phyloP scores from a whole-genome alignment of 1,140 invertebrate species.

The Zaprionus inermis region DNA sequence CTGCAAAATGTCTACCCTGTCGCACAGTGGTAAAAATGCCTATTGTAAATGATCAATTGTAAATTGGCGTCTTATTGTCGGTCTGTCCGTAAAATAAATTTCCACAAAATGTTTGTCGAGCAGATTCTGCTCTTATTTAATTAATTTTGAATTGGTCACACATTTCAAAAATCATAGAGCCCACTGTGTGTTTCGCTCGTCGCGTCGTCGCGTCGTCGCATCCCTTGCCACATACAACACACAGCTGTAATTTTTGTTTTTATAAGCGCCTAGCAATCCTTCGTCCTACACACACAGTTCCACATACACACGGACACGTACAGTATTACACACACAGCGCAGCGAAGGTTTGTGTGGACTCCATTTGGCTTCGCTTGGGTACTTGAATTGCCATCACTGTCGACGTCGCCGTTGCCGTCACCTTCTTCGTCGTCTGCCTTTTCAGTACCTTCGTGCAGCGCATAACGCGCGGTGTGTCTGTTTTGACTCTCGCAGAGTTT shows the following conservation, averaged over 20 bases:
- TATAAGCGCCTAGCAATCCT: conserved; percentile 53
- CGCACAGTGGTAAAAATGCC: conserved; percentile 38
- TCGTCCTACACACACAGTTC: conserved; percentile 20
- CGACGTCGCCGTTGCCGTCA: conserved; percentile 31
- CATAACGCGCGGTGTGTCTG: conserved; percentile 70
- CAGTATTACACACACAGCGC: conserved; percentile 4
- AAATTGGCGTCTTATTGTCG: conserved; percentile 14
- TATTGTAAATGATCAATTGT: neutral
- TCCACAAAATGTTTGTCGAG: neutral
- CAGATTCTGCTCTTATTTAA: neutral
- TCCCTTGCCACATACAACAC: conserved; percentile 47
- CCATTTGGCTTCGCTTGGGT: conserved; percentile 70
- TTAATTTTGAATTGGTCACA: conserved; percentile 9
- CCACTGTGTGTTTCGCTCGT: conserved; percentile 40
- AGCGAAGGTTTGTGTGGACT: conserved; percentile 64
- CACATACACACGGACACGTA: conserved; percentile 9
- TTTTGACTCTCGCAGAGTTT: conserved; percentile 57
- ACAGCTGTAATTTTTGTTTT: conserved; percentile 76
- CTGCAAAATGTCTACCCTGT: conserved; percentile 67
- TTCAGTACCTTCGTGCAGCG: conserved; percentile 78
- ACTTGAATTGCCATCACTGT: conserved; percentile 34
- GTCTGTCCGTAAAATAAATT: neutral
- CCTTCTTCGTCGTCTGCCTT: conserved; percentile 45
- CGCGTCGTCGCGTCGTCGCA: conserved; percentile 21
- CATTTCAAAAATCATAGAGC: conserved; percentile 20